phyloP scores from a whole-genome alignment of 2,113 vertebrate genomes.

The Lampris megalopsis region DNA sequence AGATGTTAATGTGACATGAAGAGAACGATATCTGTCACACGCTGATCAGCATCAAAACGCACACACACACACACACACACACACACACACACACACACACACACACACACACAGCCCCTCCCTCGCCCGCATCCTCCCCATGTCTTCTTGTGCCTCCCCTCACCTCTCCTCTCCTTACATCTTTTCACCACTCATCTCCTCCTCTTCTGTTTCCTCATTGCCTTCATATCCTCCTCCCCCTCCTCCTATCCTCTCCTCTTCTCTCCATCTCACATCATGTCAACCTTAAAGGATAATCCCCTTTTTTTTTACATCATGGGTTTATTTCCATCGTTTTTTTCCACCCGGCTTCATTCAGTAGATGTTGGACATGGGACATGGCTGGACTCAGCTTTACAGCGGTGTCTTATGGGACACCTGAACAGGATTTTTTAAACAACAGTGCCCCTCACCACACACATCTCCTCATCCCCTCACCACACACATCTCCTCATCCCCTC shows the following conservation, averaged over 20 bases:
- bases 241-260: conserved; percentile 14
- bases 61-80: conserved; percentile 37
- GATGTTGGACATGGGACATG: too few species aligned
- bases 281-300: too few species aligned
- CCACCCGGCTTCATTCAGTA: too few species aligned
- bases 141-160: background rate
- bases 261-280: background rate
- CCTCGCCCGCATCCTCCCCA: background rate
- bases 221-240: background rate
- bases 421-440: too few species aligned
- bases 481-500: too few species aligned
- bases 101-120: conserved; percentile 15
- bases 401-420: too few species aligned
- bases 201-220: background rate
- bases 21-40: conserved; percentile 72
- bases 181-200: background rate
- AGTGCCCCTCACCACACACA: too few species aligned
- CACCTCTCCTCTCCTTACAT: background rate
- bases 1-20: conserved; percentile 82
- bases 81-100: conserved; percentile 35
- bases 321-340: too few species aligned
- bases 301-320: too few species aligned
- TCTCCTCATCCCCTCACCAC: too few species aligned
- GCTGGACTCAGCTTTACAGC: too few species aligned
- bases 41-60: conserved; percentile 78